Percentiles rank a stretch among this genome's conserved stretches.
Conservation (phyloP, 2,113 vertebrate genomes). For the Thomomys bottae region DNA sequence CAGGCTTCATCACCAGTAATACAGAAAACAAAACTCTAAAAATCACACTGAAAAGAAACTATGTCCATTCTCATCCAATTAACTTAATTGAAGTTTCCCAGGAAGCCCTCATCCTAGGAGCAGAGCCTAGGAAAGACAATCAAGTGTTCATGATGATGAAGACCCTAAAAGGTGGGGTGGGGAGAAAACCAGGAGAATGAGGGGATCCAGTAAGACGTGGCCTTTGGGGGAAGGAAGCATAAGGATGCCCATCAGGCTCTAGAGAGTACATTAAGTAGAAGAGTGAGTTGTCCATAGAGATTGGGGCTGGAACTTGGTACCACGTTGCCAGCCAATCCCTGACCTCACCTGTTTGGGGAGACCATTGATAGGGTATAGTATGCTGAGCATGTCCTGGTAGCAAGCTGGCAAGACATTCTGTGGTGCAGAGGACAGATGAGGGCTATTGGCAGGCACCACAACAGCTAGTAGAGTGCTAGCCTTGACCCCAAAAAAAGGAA, state of each 20-base stretch:
- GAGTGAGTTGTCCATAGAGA: background rate
- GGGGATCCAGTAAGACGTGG: background rate
- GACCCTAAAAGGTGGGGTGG: background rate
- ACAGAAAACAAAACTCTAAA: background rate
- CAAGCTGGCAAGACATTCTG: background rate
- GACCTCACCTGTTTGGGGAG: background rate
- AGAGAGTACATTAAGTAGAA: background rate
- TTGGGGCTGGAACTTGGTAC: background rate
- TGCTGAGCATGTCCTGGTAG: background rate
- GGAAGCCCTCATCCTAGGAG: background rate
- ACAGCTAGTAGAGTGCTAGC: background rate
- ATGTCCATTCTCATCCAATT: background rate
- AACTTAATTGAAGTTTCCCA: slow-evolving; percentile 6
- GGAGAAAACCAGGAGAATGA: background rate
- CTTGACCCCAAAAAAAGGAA: background rate
- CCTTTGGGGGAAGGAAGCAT: background rate
- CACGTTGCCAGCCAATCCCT: background rate
- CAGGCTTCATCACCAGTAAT: background rate
- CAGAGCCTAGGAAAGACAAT: background rate
- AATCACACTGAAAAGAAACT: background rate
- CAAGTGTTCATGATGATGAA: no score
- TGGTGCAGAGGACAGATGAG: no score
- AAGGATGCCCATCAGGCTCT: background rate
- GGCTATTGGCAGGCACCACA: background rate
- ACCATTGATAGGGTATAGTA: background rate